Evolutionary conservation across 2,113 vertebrate genomes (phyloP).

Genomic region (Petromus typicus): DNA sequence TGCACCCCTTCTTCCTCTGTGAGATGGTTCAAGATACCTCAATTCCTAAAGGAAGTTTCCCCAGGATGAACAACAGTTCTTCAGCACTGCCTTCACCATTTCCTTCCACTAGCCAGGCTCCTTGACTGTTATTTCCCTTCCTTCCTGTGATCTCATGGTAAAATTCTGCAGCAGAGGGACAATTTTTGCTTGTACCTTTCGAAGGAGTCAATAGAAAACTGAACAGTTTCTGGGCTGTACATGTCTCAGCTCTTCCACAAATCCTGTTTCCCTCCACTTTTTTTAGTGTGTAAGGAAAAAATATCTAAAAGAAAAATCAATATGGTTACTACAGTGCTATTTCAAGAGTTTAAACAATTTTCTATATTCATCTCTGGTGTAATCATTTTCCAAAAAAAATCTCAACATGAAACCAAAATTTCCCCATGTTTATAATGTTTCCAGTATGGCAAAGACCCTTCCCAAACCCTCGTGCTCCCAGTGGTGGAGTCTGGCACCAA

Average conservation of each 20-base stretch:
- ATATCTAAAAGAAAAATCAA: neutral
- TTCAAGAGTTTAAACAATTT: neutral
- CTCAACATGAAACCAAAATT: neutral
- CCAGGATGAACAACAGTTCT: too few species aligned
- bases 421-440: neutral
- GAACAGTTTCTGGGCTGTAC: neutral
- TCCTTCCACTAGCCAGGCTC: neutral
- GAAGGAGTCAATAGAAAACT: neutral
- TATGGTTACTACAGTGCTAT: too few species aligned
- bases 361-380: neutral
- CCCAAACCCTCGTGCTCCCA: neutral
- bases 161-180: too few species aligned
- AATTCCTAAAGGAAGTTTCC: neutral
- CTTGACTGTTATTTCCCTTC: neutral
- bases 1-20: neutral
- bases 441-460: accelerated
- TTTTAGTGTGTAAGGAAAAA: neutral
- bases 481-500: neutral
- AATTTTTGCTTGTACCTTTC: neutral
- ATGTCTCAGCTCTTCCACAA: neutral
- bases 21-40: neutral
- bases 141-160: neutral
- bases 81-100: neutral
- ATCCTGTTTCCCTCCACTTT: neutral
- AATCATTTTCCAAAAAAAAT: neutral